Evolutionary conservation across 1,140 invertebrate species (phyloP), one percentile per base, ranked within the genome.

Genomic region (Conus ventricosus): DNA sequence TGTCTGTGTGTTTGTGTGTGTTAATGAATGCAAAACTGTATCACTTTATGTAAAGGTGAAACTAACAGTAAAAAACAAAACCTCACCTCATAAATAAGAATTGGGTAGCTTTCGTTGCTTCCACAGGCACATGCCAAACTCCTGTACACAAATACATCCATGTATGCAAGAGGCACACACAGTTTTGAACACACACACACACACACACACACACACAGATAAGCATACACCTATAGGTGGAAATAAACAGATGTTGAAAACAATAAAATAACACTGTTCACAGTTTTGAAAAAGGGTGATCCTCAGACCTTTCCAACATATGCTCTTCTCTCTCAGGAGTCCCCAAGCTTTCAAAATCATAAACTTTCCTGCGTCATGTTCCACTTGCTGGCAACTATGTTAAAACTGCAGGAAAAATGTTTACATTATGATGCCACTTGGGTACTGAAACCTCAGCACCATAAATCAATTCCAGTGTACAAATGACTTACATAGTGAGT

Each of bases 101-200:
- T 93, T 76, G 95, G 94, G 88, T 92, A 94, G 57, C 91, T 92
- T 25, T 94, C 92, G 85, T 91, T 92, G 67, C 94, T 94, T 81
- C 93, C 91, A 90, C 94, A 95, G 53, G 92, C 94, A 94, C 94
- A 95, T 1, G 95, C 95, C 81, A 95, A 87, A 88, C 83, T 93
- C 84, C 94, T 94, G 87, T 6, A 91, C 89, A 25, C 63, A 88
- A 84, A 84, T 80, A 84, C 55, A 57, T 15, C 17, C 63, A 53
- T 86, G 6, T 20, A 51, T 63, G 39, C 39, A 39, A 39, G 39
- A 39, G 39, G 39, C 39, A 39, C 39, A 3, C 39, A 39, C 39
- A 39, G 39, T 39, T 39, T 39, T 39, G 39, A 39, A 84, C 23
- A 39, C 25, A 76, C 63, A 17, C 11, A 76, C 17, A 71, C 54